Evolutionary conservation across 2,113 vertebrate genomes (phyloP), one percentile per base, ranked within the genome.

Genomic region (Progne subis): DNA sequence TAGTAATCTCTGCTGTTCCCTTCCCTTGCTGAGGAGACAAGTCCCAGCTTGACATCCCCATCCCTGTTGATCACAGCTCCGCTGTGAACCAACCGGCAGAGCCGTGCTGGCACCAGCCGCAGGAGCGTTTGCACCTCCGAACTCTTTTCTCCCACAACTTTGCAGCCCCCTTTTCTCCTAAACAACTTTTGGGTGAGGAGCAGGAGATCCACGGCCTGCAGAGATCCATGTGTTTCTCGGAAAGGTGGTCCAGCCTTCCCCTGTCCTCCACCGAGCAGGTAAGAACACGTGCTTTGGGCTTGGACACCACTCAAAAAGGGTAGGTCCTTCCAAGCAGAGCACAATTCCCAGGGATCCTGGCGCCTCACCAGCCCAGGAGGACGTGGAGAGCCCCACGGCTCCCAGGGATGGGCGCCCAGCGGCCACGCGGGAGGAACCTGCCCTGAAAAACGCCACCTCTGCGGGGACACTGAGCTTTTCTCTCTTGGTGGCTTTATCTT

Each of bases 1-100:
- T 88, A 97, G 97, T 98, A 97, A 98, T 97, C 92, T 95, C 88
- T 86, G 75, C 90, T 97, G 50, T 90, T 97, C 90, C 94, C 96
- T 95, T 26, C 86, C 91, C 93, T 98, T 24, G 69, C 95, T 0
- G 64, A 94, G 84, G 92, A 95, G 95, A 95, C 98, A 97, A 97
- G 98, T 91, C 79, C 52, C 71, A 96, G 94, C 98, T 96, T 98
- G 97, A 96, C 91, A 90, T 49, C 79, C 71, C 78, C 69, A 41
- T 94, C 90, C 95, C 95, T 96, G 80, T 93, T 93, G 90, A 93
- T 96, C 92, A 92, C 93, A 96, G 90, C 96, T 75, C 37, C 2
- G 23, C 78, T 84, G 46, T 68, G 71, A 71, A 85, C 86, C 94
- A 72, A 87, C 88, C 44, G 4, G 91, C 86, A 76, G 50, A 86